Evolutionary conservation across 1,140 invertebrate species (phyloP), one percentile per base, ranked within the genome.

Genomic region (Aradophagus sp.): DNA sequence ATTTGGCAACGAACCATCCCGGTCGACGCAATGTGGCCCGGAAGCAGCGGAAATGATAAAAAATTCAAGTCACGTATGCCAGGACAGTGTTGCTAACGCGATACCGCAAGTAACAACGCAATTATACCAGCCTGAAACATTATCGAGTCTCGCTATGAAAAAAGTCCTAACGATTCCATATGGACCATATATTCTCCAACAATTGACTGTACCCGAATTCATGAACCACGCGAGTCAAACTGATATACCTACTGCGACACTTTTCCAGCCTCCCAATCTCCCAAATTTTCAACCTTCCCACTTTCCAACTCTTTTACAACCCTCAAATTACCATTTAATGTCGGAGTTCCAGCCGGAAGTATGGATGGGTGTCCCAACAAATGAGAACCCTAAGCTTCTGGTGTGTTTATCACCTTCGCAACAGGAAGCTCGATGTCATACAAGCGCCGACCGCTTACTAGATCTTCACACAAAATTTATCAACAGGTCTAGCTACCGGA

Each of bases 371-470:
- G 66, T 91, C 4, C 87, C 88, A n/a, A 88, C 88, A 0, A 79
- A 85, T 29, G 79, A 82, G 16, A 89, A 92, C 75, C 88, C 89
- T 0, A 84, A 85, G 44, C 20, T 91, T 1, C 80, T 92, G 19
- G 84, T 92, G 0, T 93, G 90, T 76, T 81, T 93, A 6, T 93
- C 92, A 0, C 92, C 92, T 0, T 90, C 89, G 0, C 92, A 93
- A 74, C 89, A 89, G 72, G 84, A 87, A 36, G 86, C 82, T 12
- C 84, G 85, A 38, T 80, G 81, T 3, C 77, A 85, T 8, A 75
- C 85, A 0, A 85, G 80, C 20, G 87, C 86, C 0, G 89, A 89
- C 69, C 87, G 89, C 52, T 79, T 92, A 27, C 80, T 92, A 8
- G 90, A 92, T 66, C 87, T 90, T 26, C 91, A 93, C 72, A 86